Percentiles rank a stretch among this genome's conserved stretches.
phyloP scores from a whole-genome alignment of 2,888 invertebrate species.

The Meteorus colon region DNA sequence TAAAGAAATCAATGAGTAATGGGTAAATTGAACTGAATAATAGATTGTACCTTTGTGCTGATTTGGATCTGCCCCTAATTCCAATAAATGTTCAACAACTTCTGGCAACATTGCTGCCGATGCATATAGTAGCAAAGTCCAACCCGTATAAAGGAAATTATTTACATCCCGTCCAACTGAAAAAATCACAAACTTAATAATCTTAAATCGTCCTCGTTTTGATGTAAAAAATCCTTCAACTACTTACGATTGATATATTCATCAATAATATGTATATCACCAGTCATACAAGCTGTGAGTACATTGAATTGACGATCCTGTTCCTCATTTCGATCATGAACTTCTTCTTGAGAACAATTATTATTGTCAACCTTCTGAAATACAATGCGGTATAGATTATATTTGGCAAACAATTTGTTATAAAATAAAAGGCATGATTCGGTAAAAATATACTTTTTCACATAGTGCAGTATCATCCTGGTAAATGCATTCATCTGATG shows the following conservation, averaged over 20 bases:
- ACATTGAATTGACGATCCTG: slow-evolving; percentile 50
- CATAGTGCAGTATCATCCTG: slow-evolving; percentile 40
- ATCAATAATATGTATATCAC: slow-evolving; percentile 55
- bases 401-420: not conserved
- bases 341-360: slow-evolving; percentile 10
- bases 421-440: not conserved
- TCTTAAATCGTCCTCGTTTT: not conserved
- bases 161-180: slow-evolving; percentile 68
- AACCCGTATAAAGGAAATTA: slow-evolving; percentile 75
- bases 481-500: slow-evolving; percentile 45
- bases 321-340: slow-evolving; percentile 42
- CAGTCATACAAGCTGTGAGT: slow-evolving; percentile 62
- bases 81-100: slow-evolving; percentile 75
- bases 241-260: slow-evolving; percentile 60
- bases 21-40: not conserved
- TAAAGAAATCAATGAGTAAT: slow-evolving; percentile 45
- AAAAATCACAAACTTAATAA: not conserved
- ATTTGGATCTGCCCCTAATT: slow-evolving; percentile 78
- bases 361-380: slow-evolving; percentile 3
- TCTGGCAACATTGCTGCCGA: slow-evolving; percentile 76
- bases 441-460: slow-evolving; percentile 38
- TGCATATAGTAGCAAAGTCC: slow-evolving; percentile 79
- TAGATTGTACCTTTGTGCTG: slow-evolving; percentile 59
- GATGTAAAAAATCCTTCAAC: slow-evolving; percentile 7
- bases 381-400: not conserved